Percentiles rank a stretch among this genome's conserved stretches.
phyloP scores from a whole-genome alignment of 2,797 vertebrate species.

The Xiphophorus birchmanni region DNA sequence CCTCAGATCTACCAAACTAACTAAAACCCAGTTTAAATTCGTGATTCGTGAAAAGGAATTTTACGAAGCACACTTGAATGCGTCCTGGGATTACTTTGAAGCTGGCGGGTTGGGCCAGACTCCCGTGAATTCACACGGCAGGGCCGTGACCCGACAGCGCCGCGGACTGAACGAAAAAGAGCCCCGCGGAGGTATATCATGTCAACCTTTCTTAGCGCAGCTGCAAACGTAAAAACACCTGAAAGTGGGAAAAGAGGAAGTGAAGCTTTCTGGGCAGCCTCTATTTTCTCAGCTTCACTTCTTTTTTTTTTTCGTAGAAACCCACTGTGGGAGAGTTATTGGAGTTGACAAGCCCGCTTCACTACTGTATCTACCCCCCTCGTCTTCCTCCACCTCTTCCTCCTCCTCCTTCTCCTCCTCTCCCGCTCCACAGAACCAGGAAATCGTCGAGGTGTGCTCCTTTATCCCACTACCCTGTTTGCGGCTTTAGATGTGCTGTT shows the following conservation, averaged over 20 bases:
- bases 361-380: constrained; percentile 74
- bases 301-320: constrained; percentile 25
- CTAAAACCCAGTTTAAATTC: neutral
- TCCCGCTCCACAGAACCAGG: constrained; percentile 81
- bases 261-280: neutral
- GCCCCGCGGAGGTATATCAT: constrained; percentile 26
- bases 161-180: constrained; percentile 22
- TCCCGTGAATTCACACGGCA: constrained; percentile 51
- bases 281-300: constrained; percentile 22
- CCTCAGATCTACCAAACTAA: no score
- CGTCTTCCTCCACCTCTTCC: constrained; percentile 41
- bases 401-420: constrained; percentile 47
- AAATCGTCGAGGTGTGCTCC: constrained; percentile 83
- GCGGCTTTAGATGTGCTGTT: constrained; percentile 68
- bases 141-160: constrained; percentile 22
- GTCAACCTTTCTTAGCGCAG: neutral
- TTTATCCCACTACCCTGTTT: constrained; percentile 67
- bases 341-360: constrained; percentile 83
- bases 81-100: constrained; percentile 67
- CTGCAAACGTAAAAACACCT: constrained; percentile 4
- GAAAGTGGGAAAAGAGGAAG: constrained; percentile 29
- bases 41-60: neutral
- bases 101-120: constrained; percentile 73
- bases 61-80: constrained; percentile 39
- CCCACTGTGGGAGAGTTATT: constrained; percentile 74